Base-by-base conservation (phyloP, 2,888 invertebrate genomes). In the Eremobia ochroleuca region DNA sequence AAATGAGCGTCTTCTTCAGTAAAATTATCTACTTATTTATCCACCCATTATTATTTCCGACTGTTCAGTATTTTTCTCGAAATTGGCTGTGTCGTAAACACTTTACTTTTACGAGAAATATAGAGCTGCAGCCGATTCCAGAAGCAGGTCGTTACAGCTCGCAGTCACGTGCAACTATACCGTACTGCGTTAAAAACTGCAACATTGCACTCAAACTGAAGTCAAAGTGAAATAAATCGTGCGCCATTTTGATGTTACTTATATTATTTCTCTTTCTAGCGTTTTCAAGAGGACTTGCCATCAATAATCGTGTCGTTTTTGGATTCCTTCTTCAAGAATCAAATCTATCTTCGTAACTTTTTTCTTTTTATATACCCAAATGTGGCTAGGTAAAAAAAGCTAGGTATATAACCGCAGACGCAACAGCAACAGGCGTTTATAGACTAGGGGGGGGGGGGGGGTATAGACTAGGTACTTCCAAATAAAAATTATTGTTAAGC, bases 111-210 rank as follows among this genome's bases (percentile, higher is more conserved):
- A 84, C 87, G 81, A 79, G 78, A 74, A 64, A 75, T 81, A 79
- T 79, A 68, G 72, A 73, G 68, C 62, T 72, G 73, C 74, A 66
- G 31, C 61, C 67, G 69, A 73, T 81, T 74, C 21, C n/a, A 34
- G 67, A 34, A 79, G 61, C n/a, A 76, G 76, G 76, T 82, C 79
- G 79, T 88, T 85, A 69, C 76, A 73, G 21, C 28, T 37, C 28
- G 11, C 28, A 87, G 85, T 82, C 89, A 87, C 87, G 89, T 82
- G 62, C 85, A n/a, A 28, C 59, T 34, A 55, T 81, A 72, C 71
- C 66, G 66, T 71, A 79, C 77, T 88, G 76, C 67, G 77, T 82
- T 88, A 79, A 88, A 87, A 87, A 85, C 79, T 85, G 79, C 87
- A 88, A 82, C 87, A 77, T 67, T 84, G 79, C 77, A 78, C 77